Evolutionary conservation across 2,888 invertebrate species (phyloP).

Genomic region (Thymelicus sylvestris): DNA sequence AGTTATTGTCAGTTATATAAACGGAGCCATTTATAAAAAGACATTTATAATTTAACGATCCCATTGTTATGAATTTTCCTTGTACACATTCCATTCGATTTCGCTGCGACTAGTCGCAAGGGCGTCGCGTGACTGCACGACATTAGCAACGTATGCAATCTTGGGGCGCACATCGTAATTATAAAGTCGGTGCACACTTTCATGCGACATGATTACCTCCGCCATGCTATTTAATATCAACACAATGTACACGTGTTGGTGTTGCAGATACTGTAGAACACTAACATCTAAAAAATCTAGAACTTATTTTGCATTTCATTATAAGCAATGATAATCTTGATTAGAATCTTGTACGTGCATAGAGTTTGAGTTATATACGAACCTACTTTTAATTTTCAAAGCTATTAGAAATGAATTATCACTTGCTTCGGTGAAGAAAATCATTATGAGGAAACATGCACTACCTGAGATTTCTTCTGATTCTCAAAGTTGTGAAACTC

Average conservation of each 20-base stretch:
- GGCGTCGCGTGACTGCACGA: constrained; percentile 61
- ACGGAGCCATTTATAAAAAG: neutral
- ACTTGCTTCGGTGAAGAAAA: too few relatives aligned
- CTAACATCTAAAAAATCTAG: neutral
- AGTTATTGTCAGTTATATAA: neutral
- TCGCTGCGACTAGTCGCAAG: constrained; percentile 44
- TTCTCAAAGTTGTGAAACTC: too few relatives aligned
- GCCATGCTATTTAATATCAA: constrained; percentile 43
- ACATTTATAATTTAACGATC: neutral
- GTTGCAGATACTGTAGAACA: constrained; percentile 12
- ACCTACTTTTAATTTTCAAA: too few relatives aligned
- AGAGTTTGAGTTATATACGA: too few relatives aligned
- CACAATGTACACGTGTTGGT: constrained; percentile 38
- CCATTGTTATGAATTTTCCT: constrained; percentile 14
- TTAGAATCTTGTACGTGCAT: too few relatives aligned
- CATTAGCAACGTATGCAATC: constrained; percentile 57
- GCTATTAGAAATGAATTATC: too few relatives aligned
- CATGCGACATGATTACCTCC: constrained; percentile 48
- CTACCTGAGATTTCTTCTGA: too few relatives aligned
- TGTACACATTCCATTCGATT: constrained; percentile 18
- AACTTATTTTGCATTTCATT: too few relatives aligned
- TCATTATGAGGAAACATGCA: too few relatives aligned
- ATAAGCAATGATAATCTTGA: too few relatives aligned
- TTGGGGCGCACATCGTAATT: constrained; percentile 57
- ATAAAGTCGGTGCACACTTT: constrained; percentile 52